Conservation (phyloP, 1,140 invertebrate species). For the Anoplolepis gracilipes region DNA sequence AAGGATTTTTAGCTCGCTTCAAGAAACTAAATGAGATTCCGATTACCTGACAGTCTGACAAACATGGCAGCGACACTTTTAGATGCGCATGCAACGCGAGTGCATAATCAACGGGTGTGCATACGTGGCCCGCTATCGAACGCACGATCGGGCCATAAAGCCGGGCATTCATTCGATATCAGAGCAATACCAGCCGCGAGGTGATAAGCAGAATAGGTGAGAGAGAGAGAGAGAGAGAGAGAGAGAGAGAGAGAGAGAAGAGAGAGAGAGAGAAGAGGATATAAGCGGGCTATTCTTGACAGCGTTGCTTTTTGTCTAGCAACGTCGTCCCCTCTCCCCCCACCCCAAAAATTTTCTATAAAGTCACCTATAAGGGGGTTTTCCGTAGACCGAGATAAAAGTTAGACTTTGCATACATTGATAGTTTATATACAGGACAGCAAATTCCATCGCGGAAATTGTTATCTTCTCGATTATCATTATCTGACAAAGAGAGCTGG, state of each 20-base stretch:
- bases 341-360: slow-evolving; percentile 53
- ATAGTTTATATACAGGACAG: background rate
- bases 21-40: slow-evolving; percentile 13
- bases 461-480: background rate
- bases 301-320: slow-evolving; percentile 77
- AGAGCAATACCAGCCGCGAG: slow-evolving; percentile 81
- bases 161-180: slow-evolving; percentile 84
- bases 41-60: slow-evolving; percentile 34
- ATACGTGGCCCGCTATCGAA: slow-evolving; percentile 75
- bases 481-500: too few relatives aligned
- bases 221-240: background rate
- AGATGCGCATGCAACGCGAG: slow-evolving; percentile 47
- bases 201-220: slow-evolving; percentile 83
- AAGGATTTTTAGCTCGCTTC: background rate
- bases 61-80: slow-evolving; percentile 37
- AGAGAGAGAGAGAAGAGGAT: slow-evolving; percentile 7
- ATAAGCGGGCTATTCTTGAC: slow-evolving; percentile 81
- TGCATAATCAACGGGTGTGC: slow-evolving; percentile 57
- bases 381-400: too few relatives aligned
- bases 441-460: slow-evolving; percentile 20
- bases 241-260: background rate
- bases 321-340: background rate
- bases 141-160: slow-evolving; percentile 83
- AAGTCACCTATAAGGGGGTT: background rate
- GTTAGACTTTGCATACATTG: too few relatives aligned